These are phyloP conservation scores for Aphis craccivora DNA, from an alignment of 1,140 invertebrate species.

Conservation along the genomic window DNA sequence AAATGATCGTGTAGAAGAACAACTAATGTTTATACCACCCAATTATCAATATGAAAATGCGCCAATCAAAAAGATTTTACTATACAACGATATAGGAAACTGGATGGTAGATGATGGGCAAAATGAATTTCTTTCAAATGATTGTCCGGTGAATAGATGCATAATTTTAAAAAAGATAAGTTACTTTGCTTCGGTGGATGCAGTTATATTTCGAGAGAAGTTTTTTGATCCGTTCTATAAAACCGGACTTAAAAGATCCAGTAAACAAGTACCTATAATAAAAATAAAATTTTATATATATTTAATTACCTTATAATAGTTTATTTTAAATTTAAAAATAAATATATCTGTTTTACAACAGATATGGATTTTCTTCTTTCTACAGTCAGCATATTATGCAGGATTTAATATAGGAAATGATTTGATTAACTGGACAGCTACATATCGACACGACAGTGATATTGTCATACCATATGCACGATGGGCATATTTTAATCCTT, in stretches of 20 bases:
- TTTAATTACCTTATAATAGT: not conserved
- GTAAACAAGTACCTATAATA: conserved; percentile 72
- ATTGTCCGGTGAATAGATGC: conserved; percentile 81
- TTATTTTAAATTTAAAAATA: not conserved
- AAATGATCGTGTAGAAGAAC: conserved; percentile 75
- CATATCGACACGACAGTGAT: conserved; percentile 91
- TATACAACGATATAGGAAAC: conserved; percentile 82
- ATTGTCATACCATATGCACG: conserved; percentile 95
- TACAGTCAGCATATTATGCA: not conserved
- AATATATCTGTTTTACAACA: not conserved
- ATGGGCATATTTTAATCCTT: conserved; percentile 85
- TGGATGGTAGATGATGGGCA: conserved; percentile 73
- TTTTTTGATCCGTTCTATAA: conserved; percentile 74
- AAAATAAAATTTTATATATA: not conserved
- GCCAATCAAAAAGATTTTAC: conserved; percentile 77
- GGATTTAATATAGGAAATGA: conserved; percentile 66
- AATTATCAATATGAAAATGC: conserved; percentile 56
- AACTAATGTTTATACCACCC: conserved; percentile 76
- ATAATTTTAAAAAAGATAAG: conserved; percentile 75
- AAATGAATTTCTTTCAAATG: conserved; percentile 72
- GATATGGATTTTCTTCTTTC: not conserved
- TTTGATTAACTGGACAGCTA: conserved; percentile 95
- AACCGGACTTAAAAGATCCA: conserved; percentile 72
- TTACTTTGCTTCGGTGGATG: conserved; percentile 75
- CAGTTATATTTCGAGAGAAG: conserved; percentile 89